phyloP scores from a whole-genome alignment of 2,888 invertebrate species.

The Diploptera punctata region DNA sequence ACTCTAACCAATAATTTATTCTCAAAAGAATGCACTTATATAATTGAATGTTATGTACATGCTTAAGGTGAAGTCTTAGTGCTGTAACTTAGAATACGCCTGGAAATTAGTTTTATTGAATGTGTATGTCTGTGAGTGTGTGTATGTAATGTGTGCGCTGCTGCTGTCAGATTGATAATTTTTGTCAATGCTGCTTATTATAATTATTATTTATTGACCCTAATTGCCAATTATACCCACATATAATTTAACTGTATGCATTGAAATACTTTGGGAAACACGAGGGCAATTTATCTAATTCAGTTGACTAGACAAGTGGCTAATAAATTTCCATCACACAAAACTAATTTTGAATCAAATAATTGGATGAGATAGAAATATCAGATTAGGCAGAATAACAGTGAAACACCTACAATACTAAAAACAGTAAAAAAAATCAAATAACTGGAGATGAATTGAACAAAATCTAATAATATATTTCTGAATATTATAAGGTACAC shows the following conservation, averaged over 20 bases:
- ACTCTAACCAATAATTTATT: no score
- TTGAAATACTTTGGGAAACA: background rate
- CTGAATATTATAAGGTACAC: no score
- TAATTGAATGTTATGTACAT: no score
- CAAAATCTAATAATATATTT: no score
- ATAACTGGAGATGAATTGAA: no score
- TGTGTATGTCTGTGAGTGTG: slow-evolving; percentile 4
- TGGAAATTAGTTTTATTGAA: background rate
- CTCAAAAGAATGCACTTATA: no score
- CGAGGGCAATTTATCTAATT: background rate
- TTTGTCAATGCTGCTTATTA: slow-evolving; percentile 16
- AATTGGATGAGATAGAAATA: no score
- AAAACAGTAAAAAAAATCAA: no score
- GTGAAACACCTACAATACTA: no score
- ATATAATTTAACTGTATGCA: background rate
- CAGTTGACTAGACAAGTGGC: background rate
- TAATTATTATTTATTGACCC: slow-evolving; percentile 30
- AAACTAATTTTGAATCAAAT: no score
- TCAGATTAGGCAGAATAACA: no score
- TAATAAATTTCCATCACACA: no score
- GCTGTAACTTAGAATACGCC: background rate
- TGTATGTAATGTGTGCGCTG: slow-evolving; percentile 20
- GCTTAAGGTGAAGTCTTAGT: background rate
- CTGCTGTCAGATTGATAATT: slow-evolving; percentile 15
- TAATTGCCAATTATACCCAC: background rate